Base-by-base conservation (phyloP, 1,140 invertebrate genomes). In the Drosophila biarmipes region DNA sequence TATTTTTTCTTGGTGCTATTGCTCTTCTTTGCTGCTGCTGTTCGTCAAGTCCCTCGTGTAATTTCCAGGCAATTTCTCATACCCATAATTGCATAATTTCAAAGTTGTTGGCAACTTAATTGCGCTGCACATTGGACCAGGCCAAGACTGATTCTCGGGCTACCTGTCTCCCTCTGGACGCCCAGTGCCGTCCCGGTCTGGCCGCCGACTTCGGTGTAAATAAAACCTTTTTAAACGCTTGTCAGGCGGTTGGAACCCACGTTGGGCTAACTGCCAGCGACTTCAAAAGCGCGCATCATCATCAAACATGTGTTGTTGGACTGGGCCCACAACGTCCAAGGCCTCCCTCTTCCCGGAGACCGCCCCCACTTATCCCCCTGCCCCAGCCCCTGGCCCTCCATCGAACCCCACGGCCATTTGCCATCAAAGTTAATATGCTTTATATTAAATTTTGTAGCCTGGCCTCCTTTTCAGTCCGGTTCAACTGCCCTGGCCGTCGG, bases 81-180 rank as follows among this genome's bases (percentile, higher is more conserved):
- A 90, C 76, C 82, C 87, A 90, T 90, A 90, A 90, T 90, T 90
- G 87, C 87, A 90, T 90, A 90, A 90, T 90, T 90, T 90, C 87
- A 90, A 90, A 90, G 87, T 90, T 90, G 87, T 90, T 90, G 87
- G 87, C 87, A 90, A 90, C 87, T 90, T 90, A 90, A 90, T 90
- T 90, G 87, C 87, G 77, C 67, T 59, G 80, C 80, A 86, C 73
- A 72, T 80, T 46, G 68, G 67, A 84, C 63, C 68, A 59, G 62
- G 49, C 73, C 66, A 69, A 69, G 62, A 75, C 46, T 52, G 34
- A 74, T 55, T 53, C 59, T 37, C 24, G 11, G 34, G n/a, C 61
- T 64, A 37, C 61, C 51, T 63, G 29, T 63, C 40, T 64, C 31
- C 54, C 52, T 46, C 15, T 68, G 63, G 68, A 75, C 67, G 58